A percentile compares a stretch with the other conserved stretches of the same genome.
These are phyloP conservation scores for Stichopus horrens DNA, from an alignment of 53 echinoderm and acorn worm genomes.

Conservation along the genomic window DNA sequence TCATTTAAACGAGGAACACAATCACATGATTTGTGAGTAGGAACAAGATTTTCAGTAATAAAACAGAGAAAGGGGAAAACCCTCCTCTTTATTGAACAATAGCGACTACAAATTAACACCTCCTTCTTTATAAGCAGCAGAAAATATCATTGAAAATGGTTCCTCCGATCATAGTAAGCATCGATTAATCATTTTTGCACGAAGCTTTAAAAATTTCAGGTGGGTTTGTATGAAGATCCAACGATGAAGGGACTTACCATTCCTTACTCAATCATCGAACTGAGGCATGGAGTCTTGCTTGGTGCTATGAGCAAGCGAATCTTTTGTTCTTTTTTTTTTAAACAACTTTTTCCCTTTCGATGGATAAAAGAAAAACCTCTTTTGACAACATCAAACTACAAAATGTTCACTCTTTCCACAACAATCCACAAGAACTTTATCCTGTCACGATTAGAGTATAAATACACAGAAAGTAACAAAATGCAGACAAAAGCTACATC, in stretches of 20 bases:
- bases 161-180: no score
- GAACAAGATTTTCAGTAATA: no score
- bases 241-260: conserved; percentile 18
- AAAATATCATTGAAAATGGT: no score
- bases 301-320: conserved; percentile 41
- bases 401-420: conserved; percentile 6
- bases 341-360: no score
- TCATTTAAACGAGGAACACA: no score
- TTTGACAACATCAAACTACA: conserved; percentile 1
- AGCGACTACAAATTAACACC: no score
- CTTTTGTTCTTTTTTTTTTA: not conserved
- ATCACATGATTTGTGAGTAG: no score
- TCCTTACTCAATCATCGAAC: not conserved
- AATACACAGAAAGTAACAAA: conserved; percentile 24
- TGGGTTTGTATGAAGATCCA: conserved; percentile 11
- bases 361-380: no score
- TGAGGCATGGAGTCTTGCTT: not conserved
- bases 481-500: conserved; percentile 9
- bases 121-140: no score
- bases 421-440: conserved; percentile 26
- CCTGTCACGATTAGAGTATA: not conserved
- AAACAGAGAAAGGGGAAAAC: no score
- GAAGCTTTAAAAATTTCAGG: not conserved
- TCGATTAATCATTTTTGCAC: no score
- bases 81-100: no score